Evolutionary conservation across 2,888 invertebrate genomes (phyloP).

Genomic region (Elysia crispata): DNA sequence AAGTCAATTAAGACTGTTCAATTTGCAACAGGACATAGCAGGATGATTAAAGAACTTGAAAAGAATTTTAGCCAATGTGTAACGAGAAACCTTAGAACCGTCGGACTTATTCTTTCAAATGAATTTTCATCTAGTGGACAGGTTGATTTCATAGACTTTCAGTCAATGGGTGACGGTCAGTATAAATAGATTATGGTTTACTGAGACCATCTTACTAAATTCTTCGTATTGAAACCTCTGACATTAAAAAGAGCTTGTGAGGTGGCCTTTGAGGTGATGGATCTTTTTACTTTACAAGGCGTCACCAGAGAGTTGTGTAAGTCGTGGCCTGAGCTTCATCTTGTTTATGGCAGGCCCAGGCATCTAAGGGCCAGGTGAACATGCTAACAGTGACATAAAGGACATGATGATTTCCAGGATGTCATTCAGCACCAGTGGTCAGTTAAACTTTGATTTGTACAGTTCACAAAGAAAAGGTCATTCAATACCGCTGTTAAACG

Average conservation of each 20-base stretch:
- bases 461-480: conserved; percentile 50
- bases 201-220: conserved; percentile 20
- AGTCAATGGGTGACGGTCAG: conserved; percentile 11
- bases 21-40: conserved; percentile 24
- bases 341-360: conserved; percentile 51
- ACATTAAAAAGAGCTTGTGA: conserved; percentile 13
- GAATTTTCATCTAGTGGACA: conserved; percentile 28
- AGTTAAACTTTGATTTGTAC: conserved; percentile 47
- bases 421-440: conserved; percentile 49
- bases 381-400: too few species aligned
- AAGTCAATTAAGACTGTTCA: conserved; percentile 21
- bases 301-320: conserved; percentile 46
- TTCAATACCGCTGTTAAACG: conserved; percentile 45
- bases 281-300: not conserved
- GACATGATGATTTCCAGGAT: conserved; percentile 55
- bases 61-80: conserved; percentile 25
- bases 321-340: conserved; percentile 50
- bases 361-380: conserved; percentile 53
- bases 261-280: conserved; percentile 21
- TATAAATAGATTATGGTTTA: conserved; percentile 28
- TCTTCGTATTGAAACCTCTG: conserved; percentile 21
- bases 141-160: conserved; percentile 25
- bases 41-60: conserved; percentile 27
- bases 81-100: not conserved
- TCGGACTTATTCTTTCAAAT: conserved; percentile 10